Evolutionary conservation across 2,113 vertebrate genomes (phyloP), one percentile per base, ranked within the genome.

Genomic region (Oreochromis niloticus): DNA sequence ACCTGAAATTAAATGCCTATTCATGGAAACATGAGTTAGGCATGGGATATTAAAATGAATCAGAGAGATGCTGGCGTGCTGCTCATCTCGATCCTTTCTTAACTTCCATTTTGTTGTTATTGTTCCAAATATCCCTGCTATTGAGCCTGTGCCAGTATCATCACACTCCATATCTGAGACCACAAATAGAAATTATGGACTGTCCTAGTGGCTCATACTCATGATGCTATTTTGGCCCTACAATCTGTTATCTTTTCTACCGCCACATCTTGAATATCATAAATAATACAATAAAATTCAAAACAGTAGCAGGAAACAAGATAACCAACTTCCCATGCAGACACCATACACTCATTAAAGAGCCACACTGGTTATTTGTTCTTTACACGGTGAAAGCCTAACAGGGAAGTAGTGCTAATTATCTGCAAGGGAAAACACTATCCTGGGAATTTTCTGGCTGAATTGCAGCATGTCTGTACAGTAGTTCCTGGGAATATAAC

Each of bases 391-490:
- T 3, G 34, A 84, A 52, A 48, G 78, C 78, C 80, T 87, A 39
- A 27, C 24, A 57, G 85, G 81, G 73, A 89, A 61, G 48, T 81
- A 7, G 43, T 52, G 27, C 48, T 89, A 90, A 93, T 93, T 93
- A 93, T 88, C 79, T 17, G 5, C 8, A 34, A 86, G 24, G 19
- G 50, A 86, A 87, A 41, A 36, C 46, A 54, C 36, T 84, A 34
- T 81, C 59, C 34, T 54, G 88, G 24, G 86, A 75, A 63, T 88
- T 85, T 80, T 59, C 52, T 54, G 55, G 24, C 36, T 82, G 41
- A 43, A 19, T 48, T 88, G 43, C 24, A 54, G 6, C 17, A 19
- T 85, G 84, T 89, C 86, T 75, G 34, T 54, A 52, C 32, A 54
- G 85, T 84, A 43, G 61, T 56, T 54, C 59, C 27, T 71, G 36